Base-by-base conservation (phyloP, 2,797 vertebrate species). In the Perodicticus potto region DNA sequence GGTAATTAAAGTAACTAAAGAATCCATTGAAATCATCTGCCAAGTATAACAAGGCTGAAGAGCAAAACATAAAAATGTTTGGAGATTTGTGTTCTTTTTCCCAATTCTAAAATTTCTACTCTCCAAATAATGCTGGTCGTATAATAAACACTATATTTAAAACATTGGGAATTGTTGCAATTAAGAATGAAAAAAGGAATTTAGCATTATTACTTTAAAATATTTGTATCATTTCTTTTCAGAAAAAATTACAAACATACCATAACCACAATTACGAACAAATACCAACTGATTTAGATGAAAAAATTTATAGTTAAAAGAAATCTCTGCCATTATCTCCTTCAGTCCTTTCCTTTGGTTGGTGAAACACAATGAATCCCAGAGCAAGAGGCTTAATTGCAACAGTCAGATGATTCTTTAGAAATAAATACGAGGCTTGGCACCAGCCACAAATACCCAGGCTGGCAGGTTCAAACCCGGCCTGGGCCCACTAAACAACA, bases 131-230 rank as follows among this genome's bases (percentile, higher is more conserved):
- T 86, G 37, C 12, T 78, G n/a, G 13, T 8, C 92, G 19, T 88
- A 89, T 49, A 89, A 86, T 65, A 83, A 87, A 70, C 8, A 89
- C 70, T 29, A 76, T 96, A 80, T 94, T 96, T 86, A 84, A 89
- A 85, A 89, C 67, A 81, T 4, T 85, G 43, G 57, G 10, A 94
- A 86, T 32, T 80, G 2, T 16, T 96, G 23, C 32, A 87, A 81
- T 59, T 91, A 80, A 72, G 16, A 86, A 61, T 85, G 9, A 80
- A 80, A 73, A 86, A 72, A 84, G 40, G 32, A 90, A 84, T 94
- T 95, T 69, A 91, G 72, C 53, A 32, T 88, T 88, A 81, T 86
- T 73, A 86, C 19, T 90, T 94, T 85, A 93, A 81, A 70, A 45
- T 45, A 45, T 45, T 45, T 45, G 10, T 45, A 45, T 80, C n/a